A percentile compares a stretch with the other conserved stretches of the same genome.
phyloP scores from a whole-genome alignment of 2,888 invertebrate species.

The Pseudanteris insignis region DNA sequence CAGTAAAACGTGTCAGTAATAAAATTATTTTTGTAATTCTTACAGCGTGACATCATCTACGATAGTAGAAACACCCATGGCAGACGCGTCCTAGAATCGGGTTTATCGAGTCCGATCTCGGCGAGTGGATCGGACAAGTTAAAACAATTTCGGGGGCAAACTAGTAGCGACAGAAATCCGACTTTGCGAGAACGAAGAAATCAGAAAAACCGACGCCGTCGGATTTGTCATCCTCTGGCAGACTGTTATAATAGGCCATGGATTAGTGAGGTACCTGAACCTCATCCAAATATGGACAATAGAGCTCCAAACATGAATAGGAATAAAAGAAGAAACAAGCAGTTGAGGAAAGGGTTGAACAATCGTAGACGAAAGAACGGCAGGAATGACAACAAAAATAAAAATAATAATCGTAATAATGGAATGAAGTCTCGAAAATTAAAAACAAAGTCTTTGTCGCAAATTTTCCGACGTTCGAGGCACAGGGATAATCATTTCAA shows the following conservation, averaged over 20 bases:
- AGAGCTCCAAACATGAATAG: slow-evolving; percentile 13
- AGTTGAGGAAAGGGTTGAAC: slow-evolving; percentile 1
- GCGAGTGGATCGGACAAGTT: neutral
- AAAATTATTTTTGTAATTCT: neutral
- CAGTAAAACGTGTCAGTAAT: no score
- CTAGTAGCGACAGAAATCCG: slow-evolving; percentile 15
- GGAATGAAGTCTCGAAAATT: slow-evolving; percentile 8
- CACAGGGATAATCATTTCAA: slow-evolving; percentile 16
- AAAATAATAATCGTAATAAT: neutral
- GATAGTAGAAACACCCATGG: slow-evolving; percentile 1
- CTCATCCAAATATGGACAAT: slow-evolving; percentile 9
- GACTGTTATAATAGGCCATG: slow-evolving; percentile 32
- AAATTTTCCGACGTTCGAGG: slow-evolving; percentile 16
- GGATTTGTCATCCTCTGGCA: slow-evolving; percentile 44
- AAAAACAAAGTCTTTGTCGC: slow-evolving; percentile 26
- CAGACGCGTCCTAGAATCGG: slow-evolving; percentile 1
- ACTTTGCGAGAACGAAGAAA: slow-evolving; percentile 32
- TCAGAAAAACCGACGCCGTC: slow-evolving; percentile 46
- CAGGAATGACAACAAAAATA: neutral
- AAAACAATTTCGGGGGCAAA: slow-evolving; percentile 22
- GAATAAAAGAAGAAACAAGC: slow-evolving; percentile 5
- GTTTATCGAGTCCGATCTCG: neutral
- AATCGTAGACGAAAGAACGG: slow-evolving; percentile 6
- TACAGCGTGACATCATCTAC: slow-evolving; percentile 1
- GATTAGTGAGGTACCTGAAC: slow-evolving; percentile 2